Percentiles rank a stretch among this genome's conserved stretches.
phyloP scores from a whole-genome alignment of 23 tunicate species.

The Trididemnum miniatum region DNA sequence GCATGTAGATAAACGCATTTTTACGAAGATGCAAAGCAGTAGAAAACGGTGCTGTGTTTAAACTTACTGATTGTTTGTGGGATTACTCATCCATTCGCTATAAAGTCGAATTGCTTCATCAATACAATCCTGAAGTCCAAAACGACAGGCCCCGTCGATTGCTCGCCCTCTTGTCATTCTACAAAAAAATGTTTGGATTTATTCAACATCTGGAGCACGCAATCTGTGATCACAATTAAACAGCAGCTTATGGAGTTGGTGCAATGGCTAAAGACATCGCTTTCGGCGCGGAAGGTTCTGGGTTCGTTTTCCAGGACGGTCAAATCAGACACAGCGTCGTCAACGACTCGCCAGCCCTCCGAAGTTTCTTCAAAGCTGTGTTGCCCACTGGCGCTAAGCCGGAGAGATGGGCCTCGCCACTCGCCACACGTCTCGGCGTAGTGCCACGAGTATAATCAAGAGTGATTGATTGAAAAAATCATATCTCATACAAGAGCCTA shows the following conservation, averaged over 20 bases:
- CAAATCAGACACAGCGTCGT: neutral
- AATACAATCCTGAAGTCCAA: conserved; percentile 59
- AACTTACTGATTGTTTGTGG: neutral
- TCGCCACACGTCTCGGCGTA: neutral
- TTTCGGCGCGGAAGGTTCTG: neutral
- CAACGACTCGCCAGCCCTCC: neutral
- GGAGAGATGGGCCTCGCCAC: neutral
- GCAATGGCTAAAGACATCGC: neutral
- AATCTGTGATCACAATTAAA: too few species aligned
- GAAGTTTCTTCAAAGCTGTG: neutral
- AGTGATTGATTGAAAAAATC: too few species aligned
- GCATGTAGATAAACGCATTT: too few species aligned
- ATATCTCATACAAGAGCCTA: too few species aligned
- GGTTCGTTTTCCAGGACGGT: neutral
- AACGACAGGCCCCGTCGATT: conserved; percentile 71
- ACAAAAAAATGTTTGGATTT: too few species aligned
- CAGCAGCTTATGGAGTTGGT: too few species aligned
- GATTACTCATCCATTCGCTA: conserved; percentile 46
- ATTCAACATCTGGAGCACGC: too few species aligned
- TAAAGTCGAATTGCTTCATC: conserved; percentile 35
- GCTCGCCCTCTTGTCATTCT: conserved; percentile 61
- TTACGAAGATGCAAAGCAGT: too few species aligned
- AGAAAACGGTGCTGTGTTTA: too few species aligned
- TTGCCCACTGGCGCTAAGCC: neutral
- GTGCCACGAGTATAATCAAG: neutral